Base-by-base conservation (phyloP, 2,888 invertebrate genomes). In the Limnephilus lunatus region DNA sequence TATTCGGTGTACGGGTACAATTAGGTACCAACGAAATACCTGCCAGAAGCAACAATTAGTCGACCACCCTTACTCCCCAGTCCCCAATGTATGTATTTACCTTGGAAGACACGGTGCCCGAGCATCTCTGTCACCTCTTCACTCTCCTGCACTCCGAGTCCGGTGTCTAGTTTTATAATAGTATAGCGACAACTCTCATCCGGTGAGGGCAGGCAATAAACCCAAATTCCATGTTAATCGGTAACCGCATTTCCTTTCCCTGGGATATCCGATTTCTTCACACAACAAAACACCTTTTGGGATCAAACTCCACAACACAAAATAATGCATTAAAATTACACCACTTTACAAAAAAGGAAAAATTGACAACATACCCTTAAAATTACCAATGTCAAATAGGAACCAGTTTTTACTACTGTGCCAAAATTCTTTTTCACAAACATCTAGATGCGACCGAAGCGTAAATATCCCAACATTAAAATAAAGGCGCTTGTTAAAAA, bases 161-260 rank as follows among this genome's bases (percentile, higher is more conserved):
- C 25, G 9, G 68, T 9, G n/a, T 25, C 68, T 68, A 68, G 68
- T 7, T 9, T 25, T 25, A 25, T 68, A 7, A 25, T 68, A 68
- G 68, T 68, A 68, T 9, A 68, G 68, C 68, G n/a, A 48, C 68
- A 68, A 48, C 19, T 32, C 35, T 81, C 81, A 89, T 89, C 88
- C 88, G 88, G 88, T 89, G n/a, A 32, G 88, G 80, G 39, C 53
- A 93, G 92, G 82, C 93, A 93, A 90, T 92, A 92, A 92, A 90
- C 93, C 92, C 90, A 92, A 92, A 93, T 86, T 88, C 90, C 93
- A 89, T 93, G 93, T 93, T 93, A 93, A 92, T 93, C 93, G 93
- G 91, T 91, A 91, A 93, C 93, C 93, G 92, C 93, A 92, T 92
- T 93, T 93, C 93, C 93, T 93, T 93, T 93, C 93, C 93, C 93